Conservation (phyloP, 2,888 invertebrate species). For the Coenonympha glycerion region DNA sequence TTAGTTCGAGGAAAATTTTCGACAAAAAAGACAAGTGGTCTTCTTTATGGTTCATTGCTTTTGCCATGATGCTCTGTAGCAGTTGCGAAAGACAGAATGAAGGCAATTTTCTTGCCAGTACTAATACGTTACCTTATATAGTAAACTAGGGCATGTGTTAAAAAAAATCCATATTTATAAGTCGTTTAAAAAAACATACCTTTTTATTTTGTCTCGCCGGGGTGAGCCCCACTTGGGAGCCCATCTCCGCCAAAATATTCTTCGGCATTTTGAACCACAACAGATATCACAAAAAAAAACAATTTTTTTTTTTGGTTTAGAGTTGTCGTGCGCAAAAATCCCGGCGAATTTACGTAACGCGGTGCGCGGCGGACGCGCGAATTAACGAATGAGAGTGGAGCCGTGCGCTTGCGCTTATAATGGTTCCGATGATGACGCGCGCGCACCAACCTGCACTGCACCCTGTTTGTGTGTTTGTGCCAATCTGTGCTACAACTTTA, state of each 20-base stretch:
- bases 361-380: slow-evolving; percentile 52
- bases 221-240: slow-evolving; percentile 69
- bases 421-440: slow-evolving; percentile 45
- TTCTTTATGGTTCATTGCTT: too few relatives aligned
- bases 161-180: too few relatives aligned
- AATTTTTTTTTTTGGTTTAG: slow-evolving; percentile 17
- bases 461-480: not conserved
- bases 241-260: slow-evolving; percentile 69
- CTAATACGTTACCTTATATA: too few relatives aligned
- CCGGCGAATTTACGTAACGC: slow-evolving; percentile 42
- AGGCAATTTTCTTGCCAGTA: too few relatives aligned
- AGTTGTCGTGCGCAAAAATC: slow-evolving; percentile 39
- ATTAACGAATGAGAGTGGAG: slow-evolving; percentile 51
- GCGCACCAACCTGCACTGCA: slow-evolving; percentile 26
- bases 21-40: too few relatives aligned
- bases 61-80: too few relatives aligned
- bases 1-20: too few relatives aligned
- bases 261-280: slow-evolving; percentile 64
- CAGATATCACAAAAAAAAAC: slow-evolving; percentile 21
- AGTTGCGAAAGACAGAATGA: too few relatives aligned
- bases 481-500: too few relatives aligned
- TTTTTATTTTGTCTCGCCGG: slow-evolving; percentile 58
- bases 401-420: slow-evolving; percentile 50
- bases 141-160: too few relatives aligned
- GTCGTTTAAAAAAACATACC: slow-evolving; percentile 44